Conservation (phyloP, 2,888 invertebrate genomes). For the Yponomeuta cagnagella region DNA sequence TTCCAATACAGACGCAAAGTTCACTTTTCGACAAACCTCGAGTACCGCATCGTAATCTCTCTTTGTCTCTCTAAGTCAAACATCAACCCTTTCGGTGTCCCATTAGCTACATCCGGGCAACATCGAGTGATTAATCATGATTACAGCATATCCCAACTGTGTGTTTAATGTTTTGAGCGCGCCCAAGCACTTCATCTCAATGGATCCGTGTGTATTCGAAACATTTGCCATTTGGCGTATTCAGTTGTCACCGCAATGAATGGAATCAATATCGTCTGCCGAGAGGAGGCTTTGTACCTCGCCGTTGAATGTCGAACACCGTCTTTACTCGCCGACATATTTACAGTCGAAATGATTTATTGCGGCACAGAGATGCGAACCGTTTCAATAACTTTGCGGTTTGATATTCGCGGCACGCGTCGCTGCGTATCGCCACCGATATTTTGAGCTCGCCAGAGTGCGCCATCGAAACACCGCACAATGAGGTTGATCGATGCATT, state of each 20-base stretch:
- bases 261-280: conserved; percentile 34
- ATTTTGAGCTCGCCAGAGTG: neutral
- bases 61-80: neutral
- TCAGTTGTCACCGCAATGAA: conserved; percentile 37
- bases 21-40: neutral
- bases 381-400: conserved; percentile 21
- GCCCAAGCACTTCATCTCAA: conserved; percentile 13
- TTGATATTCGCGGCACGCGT: neutral
- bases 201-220: conserved; percentile 22
- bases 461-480: neutral
- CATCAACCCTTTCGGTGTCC: neutral
- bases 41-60: neutral
- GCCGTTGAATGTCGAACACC: neutral
- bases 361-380: conserved; percentile 36
- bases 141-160: neutral
- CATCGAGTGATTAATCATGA: conserved; percentile 1
- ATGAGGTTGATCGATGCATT: neutral
- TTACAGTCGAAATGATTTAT: conserved; percentile 44
- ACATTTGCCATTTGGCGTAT: conserved; percentile 32
- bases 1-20: too few species aligned
- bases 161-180: neutral
- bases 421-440: neutral
- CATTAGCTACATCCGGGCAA: neutral
- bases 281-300: conserved; percentile 33
- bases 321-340: neutral